These are phyloP conservation scores for Eupithecia subfuscata DNA, from an alignment of 2,888 invertebrate genomes.

Conservation along the genomic window DNA sequence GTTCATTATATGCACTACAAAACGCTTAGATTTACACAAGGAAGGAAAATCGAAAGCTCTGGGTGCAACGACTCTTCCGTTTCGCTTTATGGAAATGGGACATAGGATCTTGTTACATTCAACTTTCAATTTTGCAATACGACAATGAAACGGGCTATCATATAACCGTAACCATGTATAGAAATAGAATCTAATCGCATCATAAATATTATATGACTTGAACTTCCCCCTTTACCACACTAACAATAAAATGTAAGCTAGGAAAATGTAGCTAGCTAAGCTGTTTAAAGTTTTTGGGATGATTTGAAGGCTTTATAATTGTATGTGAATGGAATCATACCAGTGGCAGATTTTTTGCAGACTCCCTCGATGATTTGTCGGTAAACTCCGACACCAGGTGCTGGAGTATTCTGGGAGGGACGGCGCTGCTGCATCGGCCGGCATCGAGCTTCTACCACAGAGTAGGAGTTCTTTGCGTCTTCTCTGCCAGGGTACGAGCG, in stretches of 20 bases:
- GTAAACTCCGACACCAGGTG: conserved; percentile 74
- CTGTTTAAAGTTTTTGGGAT: neutral
- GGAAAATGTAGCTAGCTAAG: neutral
- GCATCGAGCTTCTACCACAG: conserved; percentile 67
- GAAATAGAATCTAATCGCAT: conserved; percentile 27
- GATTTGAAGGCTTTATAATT: neutral
- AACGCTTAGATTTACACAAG: conserved; percentile 57
- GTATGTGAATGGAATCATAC: conserved; percentile 47
- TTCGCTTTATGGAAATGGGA: conserved; percentile 54
- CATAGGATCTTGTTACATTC: conserved; percentile 53
- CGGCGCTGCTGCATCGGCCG: conserved; percentile 63
- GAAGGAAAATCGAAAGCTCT: conserved; percentile 63
- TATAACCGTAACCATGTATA: conserved; percentile 46
- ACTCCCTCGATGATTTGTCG: conserved; percentile 70
- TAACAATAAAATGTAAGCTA: neutral
- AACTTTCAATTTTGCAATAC: conserved; percentile 60
- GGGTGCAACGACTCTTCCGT: conserved; percentile 55
- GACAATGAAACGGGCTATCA: conserved; percentile 55
- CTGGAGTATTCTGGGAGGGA: conserved; percentile 61
- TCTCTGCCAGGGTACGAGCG: conserved; percentile 51
- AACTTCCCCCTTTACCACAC: conserved; percentile 2
- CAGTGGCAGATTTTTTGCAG: conserved; percentile 55
- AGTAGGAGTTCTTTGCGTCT: conserved; percentile 72
- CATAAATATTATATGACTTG: conserved; percentile 27
- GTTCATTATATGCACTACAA: conserved; percentile 62